These are phyloP conservation scores for Mythimna pallens DNA, from an alignment of 2,888 invertebrate species.

Conservation along the genomic window DNA sequence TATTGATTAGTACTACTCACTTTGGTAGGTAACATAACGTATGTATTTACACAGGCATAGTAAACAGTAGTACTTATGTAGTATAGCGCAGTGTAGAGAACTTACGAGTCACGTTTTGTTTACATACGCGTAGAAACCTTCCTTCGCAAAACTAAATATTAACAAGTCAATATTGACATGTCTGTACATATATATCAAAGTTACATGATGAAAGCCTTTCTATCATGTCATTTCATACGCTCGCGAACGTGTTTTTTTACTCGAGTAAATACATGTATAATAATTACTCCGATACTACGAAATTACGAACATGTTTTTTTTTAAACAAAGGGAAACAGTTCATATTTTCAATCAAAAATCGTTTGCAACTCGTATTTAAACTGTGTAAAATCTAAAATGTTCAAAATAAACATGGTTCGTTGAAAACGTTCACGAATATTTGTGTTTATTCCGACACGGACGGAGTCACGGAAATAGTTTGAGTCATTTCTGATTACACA, in stretches of 20 bases:
- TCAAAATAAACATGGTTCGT: constrained; percentile 28
- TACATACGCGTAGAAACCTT: constrained; percentile 8
- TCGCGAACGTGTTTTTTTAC: constrained; percentile 1
- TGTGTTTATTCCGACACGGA: constrained; percentile 35
- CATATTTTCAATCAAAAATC: constrained; percentile 25
- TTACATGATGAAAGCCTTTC: neutral
- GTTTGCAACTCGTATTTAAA: constrained; percentile 13
- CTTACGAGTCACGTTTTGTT: constrained; percentile 4
- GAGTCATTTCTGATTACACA: constrained; percentile 17
- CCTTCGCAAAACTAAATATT: constrained; percentile 24
- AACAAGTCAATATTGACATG: neutral
- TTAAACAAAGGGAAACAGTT: constrained; percentile 17
- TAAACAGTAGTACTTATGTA: constrained; percentile 2
- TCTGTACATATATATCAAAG: neutral
- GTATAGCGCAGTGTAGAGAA: neutral
- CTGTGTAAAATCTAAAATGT: constrained; percentile 5
- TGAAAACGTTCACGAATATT: constrained; percentile 47
- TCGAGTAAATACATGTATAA: neutral
- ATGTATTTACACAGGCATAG: neutral
- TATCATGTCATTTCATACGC: neutral
- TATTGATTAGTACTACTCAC: neutral
- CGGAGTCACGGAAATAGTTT: constrained; percentile 26
- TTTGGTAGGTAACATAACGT: neutral
- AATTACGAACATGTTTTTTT: neutral
- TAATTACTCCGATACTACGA: constrained; percentile 16